Evolutionary conservation across 1,140 invertebrate species (phyloP).

Genomic region (Zaprionus africanus): DNA sequence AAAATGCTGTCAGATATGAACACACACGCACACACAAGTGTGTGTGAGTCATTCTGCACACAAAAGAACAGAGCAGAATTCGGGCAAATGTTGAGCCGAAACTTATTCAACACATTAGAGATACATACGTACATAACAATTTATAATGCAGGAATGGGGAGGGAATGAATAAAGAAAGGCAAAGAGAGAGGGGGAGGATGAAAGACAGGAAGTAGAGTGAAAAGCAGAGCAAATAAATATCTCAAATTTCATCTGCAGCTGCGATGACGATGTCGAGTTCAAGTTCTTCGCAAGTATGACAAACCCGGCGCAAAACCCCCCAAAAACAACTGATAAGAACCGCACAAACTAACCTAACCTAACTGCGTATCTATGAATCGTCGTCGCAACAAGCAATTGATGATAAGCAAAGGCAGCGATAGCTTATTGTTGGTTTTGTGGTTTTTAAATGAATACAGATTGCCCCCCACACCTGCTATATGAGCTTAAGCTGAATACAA

Average conservation of each 20-base stretch:
- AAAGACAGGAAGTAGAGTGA: neutral
- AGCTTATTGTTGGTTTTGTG: neutral
- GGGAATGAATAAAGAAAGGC: neutral
- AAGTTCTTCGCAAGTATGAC: neutral
- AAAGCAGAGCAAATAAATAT: neutral
- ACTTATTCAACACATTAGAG: conserved; percentile 50
- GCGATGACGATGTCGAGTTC: neutral
- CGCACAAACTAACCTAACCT: conserved; percentile 45
- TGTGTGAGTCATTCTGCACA: conserved; percentile 41
- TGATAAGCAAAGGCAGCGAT: conserved; percentile 23
- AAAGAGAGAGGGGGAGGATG: neutral
- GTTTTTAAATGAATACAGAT: neutral
- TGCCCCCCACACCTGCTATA: neutral
- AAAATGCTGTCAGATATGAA: conserved; percentile 20
- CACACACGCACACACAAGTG: neutral
- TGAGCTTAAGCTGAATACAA: neutral
- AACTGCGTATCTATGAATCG: conserved; percentile 13
- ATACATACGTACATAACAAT: neutral
- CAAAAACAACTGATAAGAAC: neutral
- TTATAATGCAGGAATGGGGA: neutral
- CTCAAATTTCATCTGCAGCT: neutral
- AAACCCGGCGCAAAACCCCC: neutral
- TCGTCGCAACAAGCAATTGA: neutral
- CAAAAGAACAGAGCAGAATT: conserved; percentile 46
- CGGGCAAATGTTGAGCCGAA: conserved; percentile 48